A percentile compares a stretch with the other conserved stretches of the same genome.
Conservation (phyloP, 2,113 vertebrate genomes). For the Rhodinocichla rosea region DNA sequence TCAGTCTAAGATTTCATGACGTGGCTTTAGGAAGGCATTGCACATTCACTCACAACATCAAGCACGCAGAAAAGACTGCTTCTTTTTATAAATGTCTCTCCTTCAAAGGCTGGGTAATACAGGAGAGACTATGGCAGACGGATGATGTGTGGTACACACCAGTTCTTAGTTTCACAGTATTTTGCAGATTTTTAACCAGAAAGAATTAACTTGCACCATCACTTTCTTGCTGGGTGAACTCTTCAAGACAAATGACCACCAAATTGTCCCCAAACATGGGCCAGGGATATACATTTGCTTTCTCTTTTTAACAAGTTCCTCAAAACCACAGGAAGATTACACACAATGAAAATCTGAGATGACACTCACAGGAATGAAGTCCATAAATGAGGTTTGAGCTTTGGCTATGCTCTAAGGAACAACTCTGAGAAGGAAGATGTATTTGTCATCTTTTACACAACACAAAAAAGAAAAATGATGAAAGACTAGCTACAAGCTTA, state of each 20-base stretch:
- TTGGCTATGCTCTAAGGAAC: background rate
- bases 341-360: background rate
- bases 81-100: background rate
- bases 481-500: background rate
- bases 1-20: background rate
- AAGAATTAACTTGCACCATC: background rate
- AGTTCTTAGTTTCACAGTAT: background rate
- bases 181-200: background rate
- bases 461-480: background rate
- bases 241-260: background rate
- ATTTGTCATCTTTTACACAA: background rate
- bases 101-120: background rate
- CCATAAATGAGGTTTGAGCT: background rate
- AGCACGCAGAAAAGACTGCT: background rate
- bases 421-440: background rate
- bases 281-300: background rate
- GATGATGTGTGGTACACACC: background rate
- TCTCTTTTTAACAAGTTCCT: background rate
- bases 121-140: background rate
- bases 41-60: background rate
- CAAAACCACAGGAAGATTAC: background rate
- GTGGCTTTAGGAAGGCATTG: background rate
- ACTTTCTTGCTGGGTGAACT: background rate
- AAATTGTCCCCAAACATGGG: background rate
- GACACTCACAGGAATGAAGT: background rate